phyloP scores from a whole-genome alignment of 2,113 vertebrate genomes.

The Nesoenas mayeri region DNA sequence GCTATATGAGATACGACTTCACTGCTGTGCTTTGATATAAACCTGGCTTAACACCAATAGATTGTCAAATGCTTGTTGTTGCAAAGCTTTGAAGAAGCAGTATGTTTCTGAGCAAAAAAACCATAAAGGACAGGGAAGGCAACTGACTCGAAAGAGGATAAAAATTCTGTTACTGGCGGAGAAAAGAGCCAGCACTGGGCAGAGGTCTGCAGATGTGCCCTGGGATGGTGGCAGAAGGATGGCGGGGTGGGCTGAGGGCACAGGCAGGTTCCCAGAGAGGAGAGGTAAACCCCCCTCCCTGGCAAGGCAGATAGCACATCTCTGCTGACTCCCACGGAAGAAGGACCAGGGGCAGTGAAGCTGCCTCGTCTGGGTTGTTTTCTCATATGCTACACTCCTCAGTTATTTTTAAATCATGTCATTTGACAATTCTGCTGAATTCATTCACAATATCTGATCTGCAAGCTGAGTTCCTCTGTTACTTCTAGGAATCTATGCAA shows the following conservation, averaged over 20 bases:
- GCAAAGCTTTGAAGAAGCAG: constrained; percentile 46
- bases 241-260: neutral
- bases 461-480: neutral
- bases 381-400: constrained; percentile 36
- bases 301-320: neutral
- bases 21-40: constrained; percentile 59
- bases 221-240: neutral
- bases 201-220: neutral
- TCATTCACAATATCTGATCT: constrained; percentile 39
- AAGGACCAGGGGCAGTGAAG: constrained; percentile 20
- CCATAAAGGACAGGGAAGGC: neutral
- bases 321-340: neutral
- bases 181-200: neutral
- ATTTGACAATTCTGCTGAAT: constrained; percentile 1
- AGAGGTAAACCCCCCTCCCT: neutral
- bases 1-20: neutral
- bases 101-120: neutral
- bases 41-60: constrained; percentile 57
- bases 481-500: constrained; percentile 11
- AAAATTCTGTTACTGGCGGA: neutral
- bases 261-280: neutral
- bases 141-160: neutral
- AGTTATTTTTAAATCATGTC: neutral
- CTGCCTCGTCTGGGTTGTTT: constrained; percentile 9
- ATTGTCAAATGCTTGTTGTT: constrained; percentile 27